phyloP scores from a whole-genome alignment of 1,140 invertebrate species.

The Popillia japonica region DNA sequence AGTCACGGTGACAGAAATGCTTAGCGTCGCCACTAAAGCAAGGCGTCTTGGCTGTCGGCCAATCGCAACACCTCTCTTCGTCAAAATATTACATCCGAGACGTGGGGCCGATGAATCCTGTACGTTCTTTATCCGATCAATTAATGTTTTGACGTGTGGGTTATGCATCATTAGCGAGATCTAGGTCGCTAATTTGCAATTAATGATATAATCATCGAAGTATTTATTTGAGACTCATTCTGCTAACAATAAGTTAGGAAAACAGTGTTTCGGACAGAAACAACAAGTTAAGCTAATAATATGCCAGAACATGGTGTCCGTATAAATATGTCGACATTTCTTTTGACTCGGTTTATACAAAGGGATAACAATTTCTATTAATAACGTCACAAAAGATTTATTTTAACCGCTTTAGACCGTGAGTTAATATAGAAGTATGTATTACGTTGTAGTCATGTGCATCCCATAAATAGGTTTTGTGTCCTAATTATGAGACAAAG shows the following conservation, averaged over 20 bases:
- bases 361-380: background rate
- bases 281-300: too few relatives aligned
- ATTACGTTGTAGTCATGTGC: background rate
- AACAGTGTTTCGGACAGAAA: too few relatives aligned
- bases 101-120: background rate
- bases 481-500: slow-evolving; percentile 31
- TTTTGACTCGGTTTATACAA: too few relatives aligned
- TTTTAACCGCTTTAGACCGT: background rate
- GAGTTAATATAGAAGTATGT: background rate
- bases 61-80: slow-evolving; percentile 6
- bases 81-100: slow-evolving; percentile 21
- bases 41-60: slow-evolving; percentile 19
- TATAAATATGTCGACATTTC: too few relatives aligned
- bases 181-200: too few relatives aligned
- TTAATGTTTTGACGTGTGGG: background rate
- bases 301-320: too few relatives aligned
- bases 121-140: background rate
- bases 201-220: too few relatives aligned
- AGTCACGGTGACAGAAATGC: slow-evolving; percentile 11
- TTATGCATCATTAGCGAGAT: too few relatives aligned
- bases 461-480: background rate
- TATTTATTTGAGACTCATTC: too few relatives aligned
- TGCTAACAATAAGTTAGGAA: too few relatives aligned
- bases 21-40: slow-evolving; percentile 27
- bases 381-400: slow-evolving; percentile 13